A percentile compares a stretch with the other conserved stretches of the same genome.
phyloP scores from a whole-genome alignment of 2,888 invertebrate genomes.

The Tethea ocularis region DNA sequence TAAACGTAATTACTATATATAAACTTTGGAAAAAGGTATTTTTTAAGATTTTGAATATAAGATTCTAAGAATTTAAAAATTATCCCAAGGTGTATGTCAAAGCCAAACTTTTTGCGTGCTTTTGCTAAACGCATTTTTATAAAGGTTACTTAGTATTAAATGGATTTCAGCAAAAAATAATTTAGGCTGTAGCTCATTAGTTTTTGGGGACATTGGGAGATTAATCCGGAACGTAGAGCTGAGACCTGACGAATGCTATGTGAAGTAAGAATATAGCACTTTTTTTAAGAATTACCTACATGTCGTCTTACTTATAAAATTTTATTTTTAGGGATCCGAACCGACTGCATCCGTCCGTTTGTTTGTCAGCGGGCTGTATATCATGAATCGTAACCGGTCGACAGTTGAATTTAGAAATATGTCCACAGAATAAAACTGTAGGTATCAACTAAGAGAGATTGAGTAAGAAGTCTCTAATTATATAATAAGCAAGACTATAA shows the following conservation, averaged over 20 bases:
- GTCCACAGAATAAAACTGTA: too few species aligned
- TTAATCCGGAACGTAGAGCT: neutral
- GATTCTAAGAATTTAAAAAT: neutral
- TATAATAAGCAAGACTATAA: neutral
- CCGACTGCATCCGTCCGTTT: too few species aligned
- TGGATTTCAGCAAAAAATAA: neutral
- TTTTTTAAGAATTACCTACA: too few species aligned
- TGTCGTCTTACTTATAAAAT: too few species aligned
- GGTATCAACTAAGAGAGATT: too few species aligned
- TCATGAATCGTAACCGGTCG: too few species aligned
- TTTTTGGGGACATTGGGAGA: neutral
- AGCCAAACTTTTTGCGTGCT: too few species aligned
- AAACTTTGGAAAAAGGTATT: neutral
- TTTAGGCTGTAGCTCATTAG: neutral
- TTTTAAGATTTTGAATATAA: too few species aligned
- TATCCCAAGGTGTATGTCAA: neutral
- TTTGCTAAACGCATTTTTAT: neutral
- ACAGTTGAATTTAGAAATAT: too few species aligned
- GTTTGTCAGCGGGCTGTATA: too few species aligned
- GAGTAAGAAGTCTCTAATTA: neutral
- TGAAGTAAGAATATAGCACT: neutral
- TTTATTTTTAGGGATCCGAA: too few species aligned
- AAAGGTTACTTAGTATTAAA: neutral
- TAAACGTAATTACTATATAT: too few species aligned
- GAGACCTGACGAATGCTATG: neutral